Evolutionary conservation across 2,888 invertebrate species (phyloP).

Genomic region (Platycnemis pennipes): DNA sequence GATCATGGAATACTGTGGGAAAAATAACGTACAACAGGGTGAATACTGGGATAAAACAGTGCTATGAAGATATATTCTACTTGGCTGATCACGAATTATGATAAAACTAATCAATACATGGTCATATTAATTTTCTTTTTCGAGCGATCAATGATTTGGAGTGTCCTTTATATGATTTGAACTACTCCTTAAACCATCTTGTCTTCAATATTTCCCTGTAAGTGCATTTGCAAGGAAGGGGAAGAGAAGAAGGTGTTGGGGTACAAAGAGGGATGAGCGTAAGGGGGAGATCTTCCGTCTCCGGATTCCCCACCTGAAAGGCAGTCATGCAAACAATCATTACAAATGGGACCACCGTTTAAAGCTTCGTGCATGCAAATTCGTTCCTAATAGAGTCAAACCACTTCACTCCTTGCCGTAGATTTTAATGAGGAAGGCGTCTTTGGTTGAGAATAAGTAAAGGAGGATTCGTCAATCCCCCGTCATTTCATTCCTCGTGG

Average conservation of each 20-base stretch:
- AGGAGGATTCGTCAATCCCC: not conserved
- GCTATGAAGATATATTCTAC: too few species aligned
- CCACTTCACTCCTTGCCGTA: not conserved
- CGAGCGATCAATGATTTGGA: too few species aligned
- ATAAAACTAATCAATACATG: too few species aligned
- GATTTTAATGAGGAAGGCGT: conserved; percentile 11
- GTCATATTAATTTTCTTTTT: too few species aligned
- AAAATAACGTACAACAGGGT: too few species aligned
- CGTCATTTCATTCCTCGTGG: not conserved
- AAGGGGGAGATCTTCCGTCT: not conserved
- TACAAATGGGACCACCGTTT: conserved; percentile 37
- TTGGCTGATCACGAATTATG: too few species aligned
- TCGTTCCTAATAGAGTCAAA: not conserved
- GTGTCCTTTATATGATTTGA: too few species aligned
- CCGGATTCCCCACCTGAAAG: conserved; percentile 7
- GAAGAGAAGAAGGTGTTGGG: not conserved
- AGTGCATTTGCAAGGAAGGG: too few species aligned
- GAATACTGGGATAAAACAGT: too few species aligned
- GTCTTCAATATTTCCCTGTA: too few species aligned
- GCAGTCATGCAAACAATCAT: conserved; percentile 38
- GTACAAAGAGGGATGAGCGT: not conserved
- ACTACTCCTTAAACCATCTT: too few species aligned
- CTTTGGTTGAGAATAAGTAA: not conserved
- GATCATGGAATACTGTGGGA: too few species aligned
- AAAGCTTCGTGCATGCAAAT: conserved; percentile 50